A percentile compares a stretch with the other conserved stretches of the same genome.
These are phyloP conservation scores for Drosophila rufa DNA, from an alignment of 1,140 invertebrate genomes.

Conservation along the genomic window DNA sequence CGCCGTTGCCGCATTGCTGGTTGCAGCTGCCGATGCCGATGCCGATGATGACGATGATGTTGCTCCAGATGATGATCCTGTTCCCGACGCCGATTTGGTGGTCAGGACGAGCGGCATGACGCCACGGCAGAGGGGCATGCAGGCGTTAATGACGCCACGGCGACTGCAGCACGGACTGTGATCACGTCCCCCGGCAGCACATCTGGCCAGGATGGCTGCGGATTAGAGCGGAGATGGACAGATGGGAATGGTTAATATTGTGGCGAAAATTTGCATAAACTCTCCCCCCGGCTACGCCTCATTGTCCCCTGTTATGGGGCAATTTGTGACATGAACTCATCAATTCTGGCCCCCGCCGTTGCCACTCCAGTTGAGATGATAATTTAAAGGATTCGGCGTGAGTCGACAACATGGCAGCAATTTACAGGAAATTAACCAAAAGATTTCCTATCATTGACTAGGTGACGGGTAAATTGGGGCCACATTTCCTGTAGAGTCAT, in stretches of 20 bases:
- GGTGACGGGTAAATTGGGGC: constrained; percentile 43
- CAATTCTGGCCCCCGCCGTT: constrained; percentile 28
- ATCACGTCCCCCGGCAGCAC: constrained; percentile 91
- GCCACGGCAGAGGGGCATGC: constrained; percentile 91
- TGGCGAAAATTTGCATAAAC: constrained; percentile 86
- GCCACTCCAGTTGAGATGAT: constrained; percentile 26
- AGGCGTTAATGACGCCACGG: constrained; percentile 90
- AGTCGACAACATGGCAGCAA: constrained; percentile 40
- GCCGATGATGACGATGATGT: constrained; percentile 34
- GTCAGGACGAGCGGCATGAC: constrained; percentile 86
- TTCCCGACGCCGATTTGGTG: constrained; percentile 60
- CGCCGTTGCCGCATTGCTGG: constrained; percentile 31
- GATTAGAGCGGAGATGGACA: constrained; percentile 27
- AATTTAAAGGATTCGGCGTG: constrained; percentile 53
- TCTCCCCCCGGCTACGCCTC: constrained; percentile 42
- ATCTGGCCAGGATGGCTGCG: constrained; percentile 84
- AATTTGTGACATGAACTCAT: constrained; percentile 51
- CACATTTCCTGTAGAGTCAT: constrained; percentile 19
- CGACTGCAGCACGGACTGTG: constrained; percentile 90
- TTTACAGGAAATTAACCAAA: constrained; percentile 60
- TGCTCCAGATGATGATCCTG: constrained; percentile 33
- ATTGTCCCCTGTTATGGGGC: constrained; percentile 48
- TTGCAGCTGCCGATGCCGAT: constrained; percentile 24
- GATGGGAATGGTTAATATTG: constrained; percentile 47
- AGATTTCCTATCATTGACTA: constrained; percentile 52